Base-by-base conservation (phyloP, 1,140 invertebrate genomes). In the Linepithema humile region DNA sequence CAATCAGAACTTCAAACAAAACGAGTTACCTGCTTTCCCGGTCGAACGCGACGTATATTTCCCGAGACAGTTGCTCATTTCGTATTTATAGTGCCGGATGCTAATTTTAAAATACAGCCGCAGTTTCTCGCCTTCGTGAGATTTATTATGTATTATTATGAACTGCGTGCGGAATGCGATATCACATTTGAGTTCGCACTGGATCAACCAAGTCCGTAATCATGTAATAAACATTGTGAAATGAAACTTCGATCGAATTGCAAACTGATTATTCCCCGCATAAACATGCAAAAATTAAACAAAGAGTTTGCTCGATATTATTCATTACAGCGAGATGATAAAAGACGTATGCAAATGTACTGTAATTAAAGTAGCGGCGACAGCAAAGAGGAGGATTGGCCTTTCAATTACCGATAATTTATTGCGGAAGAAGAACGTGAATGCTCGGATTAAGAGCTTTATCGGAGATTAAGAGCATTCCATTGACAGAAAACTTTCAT, bases 1-100 rank as follows among this genome's bases (percentile, higher is more conserved):
- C 83, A 86, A 86, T 86, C 83, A 73, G 82, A 72, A 84, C 83
- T 84, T 85, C 74, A 74, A 85, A 86, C 69, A 86, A 82, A 84
- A 80, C 64, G 75, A 80, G 23, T 55, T 43, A 9, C n/a, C 45
- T 26, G 43, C 32, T 60, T 40, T n/a, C 75, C 48, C 60, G 38
- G 20, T 26, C 32, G 43, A 3, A 3, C 75, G 48, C 75, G 48
- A 60, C 48, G 15, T 40, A 43, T 15, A 75, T 78, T 67, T 53
- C 60, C 73, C 73, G 32, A 43, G 45, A 26, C 48, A 60, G 35
- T 55, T 32, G n/a, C 64, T 70, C 64, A 55, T 70, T 38, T 4
- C 64, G 48, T 26, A 26, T 32, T 70, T 32, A 29, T 26, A 26
- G 35, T 1, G 12, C 10, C 45, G 75, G 23, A 55, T 55, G 50